These are phyloP conservation scores for Torymus tubicola DNA, from an alignment of 2,888 invertebrate genomes.

Conservation along the genomic window DNA sequence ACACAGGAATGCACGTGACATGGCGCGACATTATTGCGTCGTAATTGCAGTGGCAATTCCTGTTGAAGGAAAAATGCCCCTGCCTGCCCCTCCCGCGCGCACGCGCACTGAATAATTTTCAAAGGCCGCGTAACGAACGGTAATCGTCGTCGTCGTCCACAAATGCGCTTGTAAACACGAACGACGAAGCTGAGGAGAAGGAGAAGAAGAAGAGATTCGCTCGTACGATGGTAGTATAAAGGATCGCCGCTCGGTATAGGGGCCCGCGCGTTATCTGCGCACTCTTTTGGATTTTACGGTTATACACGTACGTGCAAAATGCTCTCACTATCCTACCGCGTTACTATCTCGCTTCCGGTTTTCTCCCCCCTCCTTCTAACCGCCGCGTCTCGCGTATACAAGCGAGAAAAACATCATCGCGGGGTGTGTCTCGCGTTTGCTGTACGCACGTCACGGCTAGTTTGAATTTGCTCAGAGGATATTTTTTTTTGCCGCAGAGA, in stretches of 20 bases:
- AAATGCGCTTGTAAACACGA: no score
- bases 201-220: not conserved
- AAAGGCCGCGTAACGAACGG: not conserved
- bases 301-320: constrained; percentile 64
- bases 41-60: constrained; percentile 13
- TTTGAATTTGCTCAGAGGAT: no score
- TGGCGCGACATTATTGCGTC: constrained; percentile 19
- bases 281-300: constrained; percentile 68
- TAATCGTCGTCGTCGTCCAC: no score
- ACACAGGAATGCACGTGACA: not conserved
- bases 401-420: no score
- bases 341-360: not conserved
- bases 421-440: no score
- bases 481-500: no score
- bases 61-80: not conserved
- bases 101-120: not conserved
- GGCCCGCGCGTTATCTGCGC: constrained; percentile 39
- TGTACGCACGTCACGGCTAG: no score
- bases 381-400: no score
- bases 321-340: constrained; percentile 60
- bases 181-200: not conserved
- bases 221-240: not conserved
- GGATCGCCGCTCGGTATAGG: not conserved
- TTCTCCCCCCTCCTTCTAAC: no score
- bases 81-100: not conserved